Evolutionary conservation across 1,140 invertebrate genomes (phyloP), one percentile per base, ranked within the genome.

Genomic region (Drosophila pectinifera): DNA sequence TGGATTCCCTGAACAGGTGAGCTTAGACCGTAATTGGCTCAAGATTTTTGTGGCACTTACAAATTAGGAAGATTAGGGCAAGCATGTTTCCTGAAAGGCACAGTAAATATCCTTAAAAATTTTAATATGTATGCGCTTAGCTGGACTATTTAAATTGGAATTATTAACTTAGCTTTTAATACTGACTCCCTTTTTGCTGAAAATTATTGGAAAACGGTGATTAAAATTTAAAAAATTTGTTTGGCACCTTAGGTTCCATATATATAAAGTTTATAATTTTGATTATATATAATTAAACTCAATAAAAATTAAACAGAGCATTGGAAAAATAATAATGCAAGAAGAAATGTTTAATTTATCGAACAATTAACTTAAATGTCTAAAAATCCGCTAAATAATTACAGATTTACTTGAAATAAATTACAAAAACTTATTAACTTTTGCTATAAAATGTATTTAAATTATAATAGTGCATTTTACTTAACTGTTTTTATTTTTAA

Each of bases 1-100:
- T 43, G 31, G 26, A 62, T 58, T 46, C 63, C 34, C 63, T 63
- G 28, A 18, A 34, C 7, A 31, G 51, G 26, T 22, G 8, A 53
- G 16, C 18, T 16, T 7, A 18, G n/a, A 11, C n/a, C 20, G 6
- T 22, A 43, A 43, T 22, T 43, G 18, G 18, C 5, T 16, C 4
- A 24, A 24, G n/a, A 26, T 26, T 46, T 48, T 46, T 28, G 3
- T 28, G 13, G 24, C 6, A 28, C 26, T 18, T 22, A 38, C 5
- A n/a, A 26, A 34, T 34, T 14, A 24, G 4, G 22, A 7, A n/a
- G 22, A 24, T 43, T 22, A 43, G 14, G 5, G 14, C 11, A 43
- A 22, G 20, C 2, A 1, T 6, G 42, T 43, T 31, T 31, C 10
- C 8, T 31, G 28, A 10, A 31, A 8, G 8, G 8, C 28, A 16